phyloP scores from a whole-genome alignment of 1,140 invertebrate species.

The Plodia interpunctella region DNA sequence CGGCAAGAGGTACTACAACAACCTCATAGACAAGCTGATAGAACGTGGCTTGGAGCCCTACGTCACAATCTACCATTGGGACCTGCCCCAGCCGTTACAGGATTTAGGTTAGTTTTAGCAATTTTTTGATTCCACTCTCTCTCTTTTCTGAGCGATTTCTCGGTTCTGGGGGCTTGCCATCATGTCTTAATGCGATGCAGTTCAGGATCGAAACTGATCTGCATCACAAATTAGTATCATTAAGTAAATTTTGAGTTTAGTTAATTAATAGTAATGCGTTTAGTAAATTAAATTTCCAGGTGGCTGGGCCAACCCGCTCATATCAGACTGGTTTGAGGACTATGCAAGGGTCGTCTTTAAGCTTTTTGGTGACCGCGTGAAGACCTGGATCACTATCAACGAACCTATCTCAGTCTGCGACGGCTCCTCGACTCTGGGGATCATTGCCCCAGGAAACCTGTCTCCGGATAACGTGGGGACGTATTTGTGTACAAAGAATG shows the following conservation, averaged over 20 bases:
- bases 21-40: slow-evolving; percentile 62
- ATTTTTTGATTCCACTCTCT: not conserved
- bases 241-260: no score
- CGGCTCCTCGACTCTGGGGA: slow-evolving; percentile 50
- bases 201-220: no score
- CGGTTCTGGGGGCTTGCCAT: no score
- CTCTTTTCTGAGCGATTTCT: no score
- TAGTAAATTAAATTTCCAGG: slow-evolving; percentile 25
- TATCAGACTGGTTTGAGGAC: slow-evolving; percentile 76
- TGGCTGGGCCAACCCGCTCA: slow-evolving; percentile 78
- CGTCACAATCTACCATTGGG: slow-evolving; percentile 52
- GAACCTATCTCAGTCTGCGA: slow-evolving; percentile 52
- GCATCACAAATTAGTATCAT: no score
- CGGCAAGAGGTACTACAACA: slow-evolving; percentile 42
- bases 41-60: slow-evolving; percentile 65
- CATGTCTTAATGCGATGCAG: no score
- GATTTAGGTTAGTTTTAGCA: slow-evolving; percentile 55
- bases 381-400: slow-evolving; percentile 56
- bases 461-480: slow-evolving; percentile 57
- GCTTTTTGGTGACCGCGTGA: slow-evolving; percentile 67
- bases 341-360: slow-evolving; percentile 65
- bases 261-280: no score
- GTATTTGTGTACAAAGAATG: slow-evolving; percentile 74
- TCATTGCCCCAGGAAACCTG: slow-evolving; percentile 63
- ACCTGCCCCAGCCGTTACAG: slow-evolving; percentile 63